Evolutionary conservation across 2,888 invertebrate genomes (phyloP).

Genomic region (Parascotia fuliginaria): DNA sequence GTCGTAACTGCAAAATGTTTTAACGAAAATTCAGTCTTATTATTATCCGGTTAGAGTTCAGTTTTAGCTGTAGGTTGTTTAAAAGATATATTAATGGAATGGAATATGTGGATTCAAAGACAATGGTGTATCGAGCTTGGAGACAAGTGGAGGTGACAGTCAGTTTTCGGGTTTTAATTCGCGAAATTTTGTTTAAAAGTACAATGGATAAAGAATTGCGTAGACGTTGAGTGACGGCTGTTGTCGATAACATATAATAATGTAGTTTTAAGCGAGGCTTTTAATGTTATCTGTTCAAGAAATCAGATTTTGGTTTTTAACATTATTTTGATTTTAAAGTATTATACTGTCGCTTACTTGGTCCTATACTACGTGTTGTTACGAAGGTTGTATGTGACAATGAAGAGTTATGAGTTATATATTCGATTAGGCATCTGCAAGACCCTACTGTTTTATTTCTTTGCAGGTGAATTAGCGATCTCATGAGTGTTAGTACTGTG

Average conservation of each 20-base stretch:
- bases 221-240: constrained; percentile 72
- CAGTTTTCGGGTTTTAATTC: constrained; percentile 77
- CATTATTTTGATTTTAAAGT: too few species aligned
- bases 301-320: too few species aligned
- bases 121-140: constrained; percentile 79
- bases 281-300: not conserved
- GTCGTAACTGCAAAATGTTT: constrained; percentile 14
- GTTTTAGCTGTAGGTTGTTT: constrained; percentile 23
- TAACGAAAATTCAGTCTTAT: constrained; percentile 21
- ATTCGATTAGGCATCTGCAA: too few species aligned
- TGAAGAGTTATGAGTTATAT: too few species aligned
- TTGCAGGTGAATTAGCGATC: too few species aligned
- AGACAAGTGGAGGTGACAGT: constrained; percentile 78
- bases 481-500: too few species aligned
- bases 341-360: too few species aligned
- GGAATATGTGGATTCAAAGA: constrained; percentile 49
- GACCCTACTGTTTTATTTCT: too few species aligned
- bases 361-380: too few species aligned
- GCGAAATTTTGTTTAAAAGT: constrained; percentile 71
- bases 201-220: constrained; percentile 67
- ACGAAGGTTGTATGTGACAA: too few species aligned
- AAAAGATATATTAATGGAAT: constrained; percentile 17
- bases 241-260: constrained; percentile 47
- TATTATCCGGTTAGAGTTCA: constrained; percentile 20
- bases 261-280: constrained; percentile 36